phyloP scores from a whole-genome alignment of 2,113 vertebrate genomes.

The Cettia cetti region DNA sequence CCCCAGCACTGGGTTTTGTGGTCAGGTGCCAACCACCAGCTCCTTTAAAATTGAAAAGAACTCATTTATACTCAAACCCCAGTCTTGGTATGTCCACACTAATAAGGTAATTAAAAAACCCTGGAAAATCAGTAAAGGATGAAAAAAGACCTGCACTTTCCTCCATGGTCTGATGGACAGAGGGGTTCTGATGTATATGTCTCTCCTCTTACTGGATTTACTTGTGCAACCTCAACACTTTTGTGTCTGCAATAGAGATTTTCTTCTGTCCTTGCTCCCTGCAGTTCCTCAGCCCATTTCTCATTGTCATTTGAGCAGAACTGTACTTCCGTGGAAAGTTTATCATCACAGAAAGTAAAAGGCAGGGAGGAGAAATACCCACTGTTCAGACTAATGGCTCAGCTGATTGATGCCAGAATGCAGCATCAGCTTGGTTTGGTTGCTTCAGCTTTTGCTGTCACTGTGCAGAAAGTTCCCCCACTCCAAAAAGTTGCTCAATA shows the following conservation, averaged over 20 bases:
- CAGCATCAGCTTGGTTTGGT: background rate
- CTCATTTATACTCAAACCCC: background rate
- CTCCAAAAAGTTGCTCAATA: background rate
- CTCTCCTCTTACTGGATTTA: constrained; percentile 9
- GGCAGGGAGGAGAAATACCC: constrained; percentile 9
- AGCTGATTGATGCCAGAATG: background rate
- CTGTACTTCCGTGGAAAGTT: background rate
- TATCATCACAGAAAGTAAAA: constrained; percentile 21
- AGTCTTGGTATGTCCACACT: background rate
- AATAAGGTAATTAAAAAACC: background rate
- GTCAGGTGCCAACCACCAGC: background rate
- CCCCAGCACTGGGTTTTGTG: background rate
- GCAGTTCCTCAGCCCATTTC: constrained; percentile 13
- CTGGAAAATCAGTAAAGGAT: background rate
- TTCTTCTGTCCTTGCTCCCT: constrained; percentile 28
- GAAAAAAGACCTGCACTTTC: background rate
- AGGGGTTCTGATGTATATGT: background rate
- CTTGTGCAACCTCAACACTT: background rate
- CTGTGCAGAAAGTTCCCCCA: background rate
- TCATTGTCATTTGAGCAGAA: constrained; percentile 50
- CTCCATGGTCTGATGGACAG: background rate
- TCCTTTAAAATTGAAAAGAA: background rate
- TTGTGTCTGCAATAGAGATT: constrained; percentile 32
- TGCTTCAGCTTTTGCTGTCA: background rate
- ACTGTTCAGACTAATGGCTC: background rate